Base-by-base conservation (phyloP, 1,140 invertebrate genomes). In the Hycleus phaleratus region DNA sequence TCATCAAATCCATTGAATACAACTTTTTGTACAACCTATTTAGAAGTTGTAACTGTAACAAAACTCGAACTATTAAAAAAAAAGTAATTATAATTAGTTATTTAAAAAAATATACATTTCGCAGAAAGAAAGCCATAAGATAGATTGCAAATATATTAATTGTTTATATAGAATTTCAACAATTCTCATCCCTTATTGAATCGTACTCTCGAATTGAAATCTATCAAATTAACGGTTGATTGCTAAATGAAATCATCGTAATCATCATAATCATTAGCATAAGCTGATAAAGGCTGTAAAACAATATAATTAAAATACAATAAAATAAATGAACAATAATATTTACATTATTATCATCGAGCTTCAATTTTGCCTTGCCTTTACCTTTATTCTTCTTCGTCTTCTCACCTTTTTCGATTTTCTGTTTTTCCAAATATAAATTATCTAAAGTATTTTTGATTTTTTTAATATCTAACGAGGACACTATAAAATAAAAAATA, bases 401-500 rank as follows among this genome's bases (percentile, higher is more conserved):
- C 66, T 85, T 87, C 26, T 85, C 81, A 24, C 79, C 81, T 74
- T 89, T 88, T 71, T 91, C 85, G 25, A 87, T 74, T 76, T 91
- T 93, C 56, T 85, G 77, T 73, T 93, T 93, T 72, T 93, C 90
- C 61, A 86, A 82, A 63, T 85, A 83, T 59, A 93, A 74, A 73
- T 84, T 87, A 73, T 91, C 89, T 61, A 93, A 74, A 52, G 79
- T 82, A 62, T 83, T 82, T 75, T 91, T 91, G 65, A 93, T 81
- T 78, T 89, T 91, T 66, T 88, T 91, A 62, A 93, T 81, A 66
- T 87, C 82, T 57, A 75, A 73, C 9, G 85, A 82, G 55, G 80
- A 73, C 74, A 93, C 87, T 88, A 71, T 1, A 18, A 18, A 18
- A 18, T 18, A 38, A 79, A 64, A 57, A 52, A 63, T 0, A 32